Percentiles rank a stretch among this genome's conserved stretches.
Conservation (phyloP, 2,113 vertebrate species). For the Melierax canorus region DNA sequence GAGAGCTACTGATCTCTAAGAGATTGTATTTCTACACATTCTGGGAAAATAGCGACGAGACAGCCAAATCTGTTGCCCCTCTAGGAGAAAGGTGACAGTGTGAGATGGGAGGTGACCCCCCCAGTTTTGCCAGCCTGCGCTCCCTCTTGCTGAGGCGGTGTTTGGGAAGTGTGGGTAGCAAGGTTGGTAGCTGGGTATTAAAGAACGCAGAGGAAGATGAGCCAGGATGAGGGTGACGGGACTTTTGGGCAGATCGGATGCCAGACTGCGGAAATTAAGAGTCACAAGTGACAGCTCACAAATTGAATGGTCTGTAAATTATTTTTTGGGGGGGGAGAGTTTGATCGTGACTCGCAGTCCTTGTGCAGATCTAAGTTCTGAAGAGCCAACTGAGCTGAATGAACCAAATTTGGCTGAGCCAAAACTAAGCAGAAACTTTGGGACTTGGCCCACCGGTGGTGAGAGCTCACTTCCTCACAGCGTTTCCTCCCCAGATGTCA, state of each 20-base stretch:
- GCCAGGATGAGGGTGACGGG: not conserved
- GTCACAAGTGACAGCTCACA: not conserved
- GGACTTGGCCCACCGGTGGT: not conserved
- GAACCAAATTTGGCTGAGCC: not conserved
- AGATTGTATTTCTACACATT: not conserved
- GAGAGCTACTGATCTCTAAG: not conserved
- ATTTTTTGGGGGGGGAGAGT: not conserved
- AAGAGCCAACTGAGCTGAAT: not conserved
- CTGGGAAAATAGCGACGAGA: not conserved
- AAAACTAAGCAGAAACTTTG: not conserved
- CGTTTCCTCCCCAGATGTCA: not conserved
- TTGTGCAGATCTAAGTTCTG: not conserved
- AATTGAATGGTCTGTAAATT: not conserved
- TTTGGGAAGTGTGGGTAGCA: accelerated
- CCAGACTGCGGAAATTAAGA: not conserved
- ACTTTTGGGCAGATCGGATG: not conserved
- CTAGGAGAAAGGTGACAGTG: not conserved
- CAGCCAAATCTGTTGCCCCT: not conserved
- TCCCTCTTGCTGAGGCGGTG: not conserved
- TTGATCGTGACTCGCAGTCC: not conserved
- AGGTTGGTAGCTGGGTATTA: not conserved
- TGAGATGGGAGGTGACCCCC: not conserved
- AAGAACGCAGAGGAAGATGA: not conserved
- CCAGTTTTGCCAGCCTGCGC: not conserved
- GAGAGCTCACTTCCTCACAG: not conserved